Conservation (phyloP, 23 tunicate species). For the Clavelina lepadiformis region DNA sequence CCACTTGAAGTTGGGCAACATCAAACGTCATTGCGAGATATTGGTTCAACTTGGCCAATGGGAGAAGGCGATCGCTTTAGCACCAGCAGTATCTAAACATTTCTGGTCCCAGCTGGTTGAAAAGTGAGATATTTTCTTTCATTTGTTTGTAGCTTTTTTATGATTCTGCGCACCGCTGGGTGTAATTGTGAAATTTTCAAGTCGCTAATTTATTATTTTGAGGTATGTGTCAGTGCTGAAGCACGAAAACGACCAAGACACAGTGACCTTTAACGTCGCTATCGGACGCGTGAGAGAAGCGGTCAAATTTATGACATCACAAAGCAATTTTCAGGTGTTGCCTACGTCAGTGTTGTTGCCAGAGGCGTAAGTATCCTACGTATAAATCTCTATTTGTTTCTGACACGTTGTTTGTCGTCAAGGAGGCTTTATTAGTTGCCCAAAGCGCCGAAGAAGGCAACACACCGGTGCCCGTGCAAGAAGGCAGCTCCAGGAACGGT, state of each 20-base stretch:
- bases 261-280: conserved; percentile 43
- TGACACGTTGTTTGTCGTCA: neutral
- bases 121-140: too few species aligned
- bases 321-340: conserved; percentile 43
- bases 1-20: conserved; percentile 61
- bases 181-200: neutral
- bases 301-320: conserved; percentile 27
- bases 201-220: neutral
- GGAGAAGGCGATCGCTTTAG: conserved; percentile 79
- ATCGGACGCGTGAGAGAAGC: conserved; percentile 43
- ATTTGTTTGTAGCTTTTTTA: too few species aligned
- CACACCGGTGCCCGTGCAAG: conserved; percentile 6
- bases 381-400: neutral
- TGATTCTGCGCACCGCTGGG: too few species aligned
- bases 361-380: too few species aligned
- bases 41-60: conserved; percentile 66
- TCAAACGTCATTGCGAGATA: conserved; percentile 60
- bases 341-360: neutral
- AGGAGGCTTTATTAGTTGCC: conserved; percentile 82
- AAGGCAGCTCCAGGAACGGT: neutral
- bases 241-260: conserved; percentile 30
- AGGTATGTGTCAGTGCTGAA: conserved; percentile 52
- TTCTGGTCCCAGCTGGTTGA: conserved; percentile 60
- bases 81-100: conserved; percentile 70
- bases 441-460: conserved; percentile 62